These are phyloP conservation scores for Bicyclus anynana DNA, from an alignment of 1,140 invertebrate species.

Conservation along the genomic window DNA sequence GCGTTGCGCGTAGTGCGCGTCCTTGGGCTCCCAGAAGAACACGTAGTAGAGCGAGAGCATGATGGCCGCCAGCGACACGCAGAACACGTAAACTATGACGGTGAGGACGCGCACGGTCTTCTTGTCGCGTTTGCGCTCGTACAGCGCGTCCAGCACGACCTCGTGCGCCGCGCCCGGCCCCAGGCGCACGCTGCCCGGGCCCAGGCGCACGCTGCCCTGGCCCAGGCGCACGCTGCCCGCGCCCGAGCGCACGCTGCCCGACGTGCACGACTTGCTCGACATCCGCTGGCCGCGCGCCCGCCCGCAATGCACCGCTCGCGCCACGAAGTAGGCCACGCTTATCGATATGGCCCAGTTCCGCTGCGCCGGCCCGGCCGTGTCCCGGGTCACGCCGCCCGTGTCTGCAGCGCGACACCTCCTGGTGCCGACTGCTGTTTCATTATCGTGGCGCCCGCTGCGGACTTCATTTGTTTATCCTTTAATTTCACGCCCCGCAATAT, in stretches of 20 bases:
- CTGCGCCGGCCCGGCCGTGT: conserved; percentile 46
- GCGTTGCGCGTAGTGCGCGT: conserved; percentile 67
- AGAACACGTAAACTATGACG: conserved; percentile 96
- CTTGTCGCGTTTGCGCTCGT: conserved; percentile 90
- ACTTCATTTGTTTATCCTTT: conserved; percentile 76
- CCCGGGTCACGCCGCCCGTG: conserved; percentile 63
- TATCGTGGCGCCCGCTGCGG: conserved; percentile 62
- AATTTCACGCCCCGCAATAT: conserved; percentile 64
- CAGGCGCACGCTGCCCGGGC: conserved; percentile 68
- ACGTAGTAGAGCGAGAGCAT: conserved; percentile 97
- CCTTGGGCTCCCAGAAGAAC: conserved; percentile 94
- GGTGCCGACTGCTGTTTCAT: conserved; percentile 67
- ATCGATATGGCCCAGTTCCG: conserved; percentile 68
- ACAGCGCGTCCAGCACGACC: conserved; percentile 88
- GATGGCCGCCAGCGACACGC: conserved; percentile 96
- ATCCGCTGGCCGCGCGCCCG: conserved; percentile 37
- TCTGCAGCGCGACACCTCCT: conserved; percentile 66
- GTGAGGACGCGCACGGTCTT: conserved; percentile 95
- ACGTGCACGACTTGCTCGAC: conserved; percentile 65
- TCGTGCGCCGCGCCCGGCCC: conserved; percentile 84
- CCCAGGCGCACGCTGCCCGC: conserved; percentile 71
- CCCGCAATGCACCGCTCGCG: conserved; percentile 47
- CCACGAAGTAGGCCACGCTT: conserved; percentile 58
- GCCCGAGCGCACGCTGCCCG: conserved; percentile 70
- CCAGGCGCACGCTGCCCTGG: conserved; percentile 76